Evolutionary conservation across 2,113 vertebrate species (phyloP).

Genomic region (Sminthopsis crassicaudata): DNA sequence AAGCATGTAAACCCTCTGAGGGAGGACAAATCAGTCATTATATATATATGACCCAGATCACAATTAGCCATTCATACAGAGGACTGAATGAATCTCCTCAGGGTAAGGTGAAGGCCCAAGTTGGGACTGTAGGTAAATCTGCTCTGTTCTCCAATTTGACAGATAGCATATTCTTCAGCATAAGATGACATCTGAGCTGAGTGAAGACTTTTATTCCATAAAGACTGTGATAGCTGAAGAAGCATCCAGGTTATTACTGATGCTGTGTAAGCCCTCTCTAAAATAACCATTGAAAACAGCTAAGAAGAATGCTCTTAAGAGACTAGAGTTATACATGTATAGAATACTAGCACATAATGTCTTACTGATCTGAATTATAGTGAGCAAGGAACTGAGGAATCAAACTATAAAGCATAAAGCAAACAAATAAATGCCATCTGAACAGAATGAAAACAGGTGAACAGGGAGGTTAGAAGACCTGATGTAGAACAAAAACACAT

Average conservation of each 20-base stretch:
- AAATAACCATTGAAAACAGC: conserved; percentile 27
- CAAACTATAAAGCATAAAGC: conserved; percentile 36
- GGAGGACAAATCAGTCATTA: not conserved
- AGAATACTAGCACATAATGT: not conserved
- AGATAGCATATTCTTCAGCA: conserved; percentile 19
- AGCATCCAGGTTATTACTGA: conserved; percentile 32
- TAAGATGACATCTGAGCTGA: conserved; percentile 38
- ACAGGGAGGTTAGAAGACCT: conserved; percentile 48
- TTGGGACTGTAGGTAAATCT: not conserved
- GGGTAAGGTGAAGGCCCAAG: not conserved
- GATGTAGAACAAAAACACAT: conserved; percentile 35
- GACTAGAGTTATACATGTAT: conserved; percentile 1
- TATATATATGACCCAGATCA: not conserved
- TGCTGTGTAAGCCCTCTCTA: not conserved
- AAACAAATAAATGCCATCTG: conserved; percentile 55
- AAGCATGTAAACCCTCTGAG: not conserved
- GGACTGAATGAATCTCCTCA: not conserved
- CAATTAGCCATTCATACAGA: not conserved
- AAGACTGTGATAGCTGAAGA: conserved; percentile 29
- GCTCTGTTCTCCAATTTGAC: conserved; percentile 12
- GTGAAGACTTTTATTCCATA: conserved; percentile 6
- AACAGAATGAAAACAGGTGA: conserved; percentile 24
- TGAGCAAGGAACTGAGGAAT: conserved; percentile 13
- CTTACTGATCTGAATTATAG: not conserved
- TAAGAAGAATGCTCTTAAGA: conserved; percentile 44